These are phyloP conservation scores for Caenorhabditis sp. DNA, from an alignment of 2,888 invertebrate genomes.

Conservation along the genomic window DNA sequence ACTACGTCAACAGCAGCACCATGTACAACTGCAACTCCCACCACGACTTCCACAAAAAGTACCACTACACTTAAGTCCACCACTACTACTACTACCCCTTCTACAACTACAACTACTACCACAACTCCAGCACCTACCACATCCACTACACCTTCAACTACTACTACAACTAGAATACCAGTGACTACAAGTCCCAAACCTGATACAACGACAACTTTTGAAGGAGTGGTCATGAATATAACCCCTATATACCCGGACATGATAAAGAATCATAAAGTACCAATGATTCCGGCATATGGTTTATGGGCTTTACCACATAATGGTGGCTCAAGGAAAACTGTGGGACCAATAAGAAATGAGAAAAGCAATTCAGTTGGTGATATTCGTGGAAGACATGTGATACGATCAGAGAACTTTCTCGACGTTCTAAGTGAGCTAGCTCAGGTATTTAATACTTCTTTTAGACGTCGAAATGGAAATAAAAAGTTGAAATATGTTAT, in stretches of 20 bases:
- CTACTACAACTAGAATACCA: slow-evolving; percentile 7
- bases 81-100: background rate
- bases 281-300: slow-evolving; percentile 66
- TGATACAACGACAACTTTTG: slow-evolving; percentile 21
- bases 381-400: slow-evolving; percentile 55
- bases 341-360: background rate
- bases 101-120: slow-evolving; percentile 13
- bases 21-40: slow-evolving; percentile 19
- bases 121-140: slow-evolving; percentile 6
- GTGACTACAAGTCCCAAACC: slow-evolving; percentile 23
- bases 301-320: slow-evolving; percentile 50
- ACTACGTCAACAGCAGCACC: background rate
- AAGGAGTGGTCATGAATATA: slow-evolving; percentile 23
- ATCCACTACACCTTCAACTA: slow-evolving; percentile 4
- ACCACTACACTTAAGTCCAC: background rate
- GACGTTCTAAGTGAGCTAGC: slow-evolving; percentile 68
- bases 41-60: background rate
- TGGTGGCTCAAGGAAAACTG: background rate
- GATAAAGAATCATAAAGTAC: slow-evolving; percentile 39
- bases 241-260: slow-evolving; percentile 64
- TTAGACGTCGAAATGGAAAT: background rate
- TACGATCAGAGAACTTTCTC: slow-evolving; percentile 65
- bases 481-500: background rate
- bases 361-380: slow-evolving; percentile 48
- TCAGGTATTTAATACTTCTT: too few relatives aligned